Evolutionary conservation across 2,888 invertebrate species (phyloP), one percentile per base, ranked within the genome.

Genomic region (Phorcus lineatus): DNA sequence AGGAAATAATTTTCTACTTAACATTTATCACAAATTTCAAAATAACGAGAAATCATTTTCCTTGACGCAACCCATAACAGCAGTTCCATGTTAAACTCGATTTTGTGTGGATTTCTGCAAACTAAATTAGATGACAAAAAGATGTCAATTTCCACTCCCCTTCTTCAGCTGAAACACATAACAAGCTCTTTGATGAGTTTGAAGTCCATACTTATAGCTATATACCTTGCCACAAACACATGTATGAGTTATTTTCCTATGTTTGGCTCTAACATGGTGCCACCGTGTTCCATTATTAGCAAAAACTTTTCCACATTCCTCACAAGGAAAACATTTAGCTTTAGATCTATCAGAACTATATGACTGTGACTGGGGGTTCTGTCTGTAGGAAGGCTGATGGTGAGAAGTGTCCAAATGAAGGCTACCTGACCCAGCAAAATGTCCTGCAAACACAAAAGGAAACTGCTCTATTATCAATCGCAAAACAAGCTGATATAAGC

Each of bases 381-480:
- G 47, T 47, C 47, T 47, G 47, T 11, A 47, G 47, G 13, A 47
- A 47, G 47, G 1, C 47, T 47, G 47, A 47, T 47, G 47, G 13
- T 47, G 47, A 47, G 13, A 47, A 47, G 47, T 11, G 24, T 62
- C 28, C 24, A 36, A 19, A 70, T 7, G n/a, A 31, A 40, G 36
- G 24, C 28, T 40, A 36, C 70, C 40, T 31, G 31, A 16, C 31
- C 36, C 70, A 6, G 70, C 31, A 70, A 17, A 36, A 36, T 31
- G 3, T n/a, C 70, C 70, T 70, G 70, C 28, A 70, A 70, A 28
- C 28, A 70, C 70, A 70, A 70, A 70, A 36, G 40, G 36, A 70
- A 70, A 36, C 28, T 9, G 40, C 36, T 70, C 36, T 40, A 70
- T 57, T 57, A 47, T 47, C 47, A 47, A 47, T 47, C 11, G 11